A percentile compares a stretch with the other conserved stretches of the same genome.
Conservation (phyloP, 2,113 vertebrate genomes). For the Caloenas nicobarica region DNA sequence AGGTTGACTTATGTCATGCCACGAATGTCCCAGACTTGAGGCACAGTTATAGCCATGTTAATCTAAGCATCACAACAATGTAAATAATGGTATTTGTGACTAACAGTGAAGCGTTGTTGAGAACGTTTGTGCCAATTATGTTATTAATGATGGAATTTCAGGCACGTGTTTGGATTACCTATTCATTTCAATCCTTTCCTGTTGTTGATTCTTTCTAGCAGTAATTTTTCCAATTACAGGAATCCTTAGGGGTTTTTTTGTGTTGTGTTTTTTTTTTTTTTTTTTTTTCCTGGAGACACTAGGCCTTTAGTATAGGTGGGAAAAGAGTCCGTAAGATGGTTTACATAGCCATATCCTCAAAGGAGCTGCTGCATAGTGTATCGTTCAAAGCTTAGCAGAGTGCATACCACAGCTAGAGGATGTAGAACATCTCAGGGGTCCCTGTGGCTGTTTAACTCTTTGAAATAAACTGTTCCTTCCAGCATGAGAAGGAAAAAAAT, state of each 20-base stretch:
- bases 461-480: constrained; percentile 52
- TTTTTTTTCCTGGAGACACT: constrained; percentile 77
- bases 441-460: constrained; percentile 39
- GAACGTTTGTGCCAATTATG: constrained; percentile 34
- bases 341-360: constrained; percentile 63
- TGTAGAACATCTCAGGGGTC: constrained; percentile 64
- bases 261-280: background rate
- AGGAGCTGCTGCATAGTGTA: constrained; percentile 46
- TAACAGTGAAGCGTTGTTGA: constrained; percentile 51
- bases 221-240: constrained; percentile 88
- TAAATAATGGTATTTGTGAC: background rate
- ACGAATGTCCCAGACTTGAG: background rate
- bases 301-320: constrained; percentile 83
- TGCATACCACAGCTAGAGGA: constrained; percentile 54
- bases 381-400: constrained; percentile 55
- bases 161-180: constrained; percentile 67
- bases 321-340: constrained; percentile 51
- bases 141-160: constrained; percentile 70
- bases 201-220: constrained; percentile 72
- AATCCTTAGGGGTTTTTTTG: constrained; percentile 61
- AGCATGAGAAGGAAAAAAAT: constrained; percentile 28
- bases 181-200: constrained; percentile 59
- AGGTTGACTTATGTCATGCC: background rate
- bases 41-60: background rate
- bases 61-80: background rate